A percentile compares a stretch with the other conserved stretches of the same genome.
Conservation (phyloP, 2,113 vertebrate genomes). For the Psilopsiagon aurifrons region DNA sequence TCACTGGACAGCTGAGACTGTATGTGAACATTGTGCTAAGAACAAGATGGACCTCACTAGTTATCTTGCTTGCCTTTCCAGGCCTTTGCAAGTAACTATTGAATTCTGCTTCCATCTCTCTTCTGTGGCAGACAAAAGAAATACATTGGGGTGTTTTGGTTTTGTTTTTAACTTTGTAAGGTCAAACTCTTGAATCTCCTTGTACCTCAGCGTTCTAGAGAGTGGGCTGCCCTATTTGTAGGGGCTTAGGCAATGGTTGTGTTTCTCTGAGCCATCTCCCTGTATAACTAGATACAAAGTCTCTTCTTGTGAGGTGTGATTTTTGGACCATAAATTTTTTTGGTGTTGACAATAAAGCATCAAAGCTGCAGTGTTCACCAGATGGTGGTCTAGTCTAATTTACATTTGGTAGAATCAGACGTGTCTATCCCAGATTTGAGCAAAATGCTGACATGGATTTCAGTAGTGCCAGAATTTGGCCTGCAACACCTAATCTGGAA, state of each 20-base stretch:
- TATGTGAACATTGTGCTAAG: not conserved
- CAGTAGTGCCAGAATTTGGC: not conserved
- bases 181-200: not conserved
- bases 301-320: not conserved
- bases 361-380: not conserved
- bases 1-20: not conserved
- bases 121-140: not conserved
- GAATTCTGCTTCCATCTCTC: not conserved
- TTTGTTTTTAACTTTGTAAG: not conserved
- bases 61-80: not conserved
- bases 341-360: not conserved
- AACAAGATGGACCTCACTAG: not conserved
- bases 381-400: not conserved
- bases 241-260: not conserved
- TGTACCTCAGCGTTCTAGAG: not conserved
- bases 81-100: not conserved
- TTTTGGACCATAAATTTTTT: not conserved
- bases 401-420: not conserved
- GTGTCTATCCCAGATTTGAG: not conserved
- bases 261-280: not conserved
- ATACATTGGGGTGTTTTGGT: not conserved
- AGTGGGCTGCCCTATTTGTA: not conserved
- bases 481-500: not conserved
- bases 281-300: not conserved
- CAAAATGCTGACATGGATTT: not conserved